These are phyloP conservation scores for Aleiodes testaceus DNA, from an alignment of 2,888 invertebrate species.

Conservation along the genomic window DNA sequence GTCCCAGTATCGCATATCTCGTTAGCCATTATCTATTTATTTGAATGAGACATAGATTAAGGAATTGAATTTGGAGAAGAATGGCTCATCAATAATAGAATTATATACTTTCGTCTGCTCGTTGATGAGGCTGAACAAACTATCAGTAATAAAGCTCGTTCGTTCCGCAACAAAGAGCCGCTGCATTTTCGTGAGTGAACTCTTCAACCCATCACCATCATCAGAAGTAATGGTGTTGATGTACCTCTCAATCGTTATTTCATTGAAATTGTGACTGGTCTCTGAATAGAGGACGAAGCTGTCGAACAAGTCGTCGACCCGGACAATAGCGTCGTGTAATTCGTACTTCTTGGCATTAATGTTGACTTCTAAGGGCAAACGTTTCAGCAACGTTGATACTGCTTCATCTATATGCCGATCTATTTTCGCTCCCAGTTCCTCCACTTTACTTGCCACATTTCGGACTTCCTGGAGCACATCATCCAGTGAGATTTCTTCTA, in stretches of 20 bases:
- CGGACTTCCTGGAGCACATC: constrained; percentile 4
- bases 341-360: constrained; percentile 36
- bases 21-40: neutral
- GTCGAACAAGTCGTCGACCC: neutral
- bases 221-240: neutral
- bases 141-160: neutral
- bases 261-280: neutral
- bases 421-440: constrained; percentile 20
- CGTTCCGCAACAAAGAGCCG: neutral
- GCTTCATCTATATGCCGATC: constrained; percentile 11
- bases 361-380: constrained; percentile 18
- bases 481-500: neutral
- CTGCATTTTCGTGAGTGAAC: neutral
- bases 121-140: neutral
- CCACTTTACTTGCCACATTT: constrained; percentile 36
- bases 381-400: neutral
- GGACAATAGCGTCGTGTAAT: neutral
- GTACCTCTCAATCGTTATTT: neutral
- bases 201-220: neutral
- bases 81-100: neutral
- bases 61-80: neutral
- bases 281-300: neutral
- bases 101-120: neutral
- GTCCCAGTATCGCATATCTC: neutral
- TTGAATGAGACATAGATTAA: too few relatives aligned